Percentiles rank a stretch among this genome's conserved stretches.
Evolutionary conservation across 2,888 invertebrate species (phyloP).

Genomic region (Seladonia tumulorum): DNA sequence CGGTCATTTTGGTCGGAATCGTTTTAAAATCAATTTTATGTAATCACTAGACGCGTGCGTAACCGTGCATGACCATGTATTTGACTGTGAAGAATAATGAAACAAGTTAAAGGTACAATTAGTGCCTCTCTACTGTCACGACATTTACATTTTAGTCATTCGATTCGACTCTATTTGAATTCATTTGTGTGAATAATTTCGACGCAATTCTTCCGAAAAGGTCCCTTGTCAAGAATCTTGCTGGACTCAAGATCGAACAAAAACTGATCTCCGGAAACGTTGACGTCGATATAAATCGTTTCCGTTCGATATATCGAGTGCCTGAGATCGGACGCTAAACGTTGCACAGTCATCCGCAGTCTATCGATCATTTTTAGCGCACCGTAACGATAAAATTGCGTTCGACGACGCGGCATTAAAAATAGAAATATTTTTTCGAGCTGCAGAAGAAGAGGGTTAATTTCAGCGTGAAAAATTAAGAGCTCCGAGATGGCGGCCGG

Average conservation of each 20-base stretch:
- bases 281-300: too few species aligned
- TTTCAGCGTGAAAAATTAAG: constrained; percentile 25
- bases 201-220: background rate
- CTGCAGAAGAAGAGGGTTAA: constrained; percentile 8
- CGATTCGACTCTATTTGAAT: background rate
- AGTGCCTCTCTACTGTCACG: background rate
- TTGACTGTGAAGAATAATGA: background rate
- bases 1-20: background rate
- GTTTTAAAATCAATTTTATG: background rate
- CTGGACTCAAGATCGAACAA: background rate
- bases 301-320: background rate
- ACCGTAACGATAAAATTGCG: background rate
- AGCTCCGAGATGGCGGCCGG: constrained; percentile 18
- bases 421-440: background rate
- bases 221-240: background rate
- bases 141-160: background rate
- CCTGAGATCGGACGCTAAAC: background rate
- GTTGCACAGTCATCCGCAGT: background rate
- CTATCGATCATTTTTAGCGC: background rate
- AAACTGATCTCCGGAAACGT: background rate
- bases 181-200: background rate
- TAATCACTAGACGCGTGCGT: background rate
- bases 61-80: background rate
- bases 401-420: background rate
- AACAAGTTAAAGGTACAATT: background rate